Evolutionary conservation across 2,888 invertebrate species (phyloP).

Genomic region (Ypsolopha sequella): DNA sequence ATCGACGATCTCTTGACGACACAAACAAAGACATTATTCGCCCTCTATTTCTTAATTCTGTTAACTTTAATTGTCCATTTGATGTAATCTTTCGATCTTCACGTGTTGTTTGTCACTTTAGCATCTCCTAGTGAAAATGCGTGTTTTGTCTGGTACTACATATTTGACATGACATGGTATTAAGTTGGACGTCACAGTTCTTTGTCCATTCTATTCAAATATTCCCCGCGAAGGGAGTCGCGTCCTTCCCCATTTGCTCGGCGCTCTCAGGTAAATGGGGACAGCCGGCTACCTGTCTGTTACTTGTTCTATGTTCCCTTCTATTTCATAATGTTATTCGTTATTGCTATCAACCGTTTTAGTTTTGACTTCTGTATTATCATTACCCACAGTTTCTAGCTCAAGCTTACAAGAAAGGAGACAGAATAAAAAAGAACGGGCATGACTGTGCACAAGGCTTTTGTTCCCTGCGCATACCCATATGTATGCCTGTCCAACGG

Average conservation of each 20-base stretch:
- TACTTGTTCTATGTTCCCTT: neutral
- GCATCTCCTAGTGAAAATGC: neutral
- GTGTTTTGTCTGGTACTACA: neutral
- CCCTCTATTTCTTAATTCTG: constrained; percentile 1
- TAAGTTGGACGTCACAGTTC: constrained; percentile 2
- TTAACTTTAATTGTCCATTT: neutral
- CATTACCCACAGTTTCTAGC: neutral
- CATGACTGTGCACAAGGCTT: constrained; percentile 64
- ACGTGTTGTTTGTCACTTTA: neutral
- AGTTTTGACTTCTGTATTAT: neutral
- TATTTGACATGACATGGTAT: neutral
- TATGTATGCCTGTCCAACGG: constrained; percentile 65
- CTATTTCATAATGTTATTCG: neutral
- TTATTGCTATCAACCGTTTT: neutral
- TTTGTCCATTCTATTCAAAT: constrained; percentile 51
- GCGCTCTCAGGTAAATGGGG: constrained; percentile 50
- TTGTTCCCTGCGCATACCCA: constrained; percentile 59
- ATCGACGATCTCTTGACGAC: neutral
- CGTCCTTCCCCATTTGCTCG: constrained; percentile 39
- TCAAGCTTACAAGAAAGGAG: constrained; percentile 35
- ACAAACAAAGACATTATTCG: neutral
- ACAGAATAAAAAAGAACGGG: constrained; percentile 46
- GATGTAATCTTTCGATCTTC: neutral
- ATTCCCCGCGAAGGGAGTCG: constrained; percentile 43
- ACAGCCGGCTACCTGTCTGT: constrained; percentile 43